A percentile compares a stretch with the other conserved stretches of the same genome.
Conservation (phyloP, 2,888 invertebrate genomes). For the Lasioglossum calceatum region DNA sequence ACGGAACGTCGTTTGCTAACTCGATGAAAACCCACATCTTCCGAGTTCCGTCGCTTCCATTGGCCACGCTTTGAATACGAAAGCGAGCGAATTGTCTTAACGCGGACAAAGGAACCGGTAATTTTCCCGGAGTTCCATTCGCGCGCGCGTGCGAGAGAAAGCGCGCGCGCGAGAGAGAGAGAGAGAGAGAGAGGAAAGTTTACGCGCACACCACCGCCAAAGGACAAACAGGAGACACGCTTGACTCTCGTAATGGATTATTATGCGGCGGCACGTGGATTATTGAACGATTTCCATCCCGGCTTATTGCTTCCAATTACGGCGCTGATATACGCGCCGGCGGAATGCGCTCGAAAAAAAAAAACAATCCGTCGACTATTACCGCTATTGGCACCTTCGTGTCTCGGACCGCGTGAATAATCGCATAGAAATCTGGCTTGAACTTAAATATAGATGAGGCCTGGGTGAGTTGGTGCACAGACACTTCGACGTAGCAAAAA, state of each 20-base stretch:
- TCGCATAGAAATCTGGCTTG: not conserved
- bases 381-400: conserved; percentile 3
- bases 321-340: not conserved
- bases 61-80: conserved; percentile 66
- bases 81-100: conserved; percentile 66
- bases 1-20: conserved; percentile 71
- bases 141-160: not conserved
- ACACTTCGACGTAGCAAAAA: not conserved
- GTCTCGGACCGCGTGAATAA: not conserved
- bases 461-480: not conserved
- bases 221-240: conserved; percentile 9
- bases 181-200: not conserved
- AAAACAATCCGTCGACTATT: not conserved
- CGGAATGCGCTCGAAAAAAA: not conserved
- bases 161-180: not conserved
- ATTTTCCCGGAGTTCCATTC: conserved; percentile 51
- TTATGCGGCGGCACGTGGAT: conserved; percentile 14
- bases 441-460: not conserved
- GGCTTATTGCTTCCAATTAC: not conserved
- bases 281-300: not conserved
- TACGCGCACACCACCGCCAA: not conserved
- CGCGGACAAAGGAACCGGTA: conserved; percentile 68
- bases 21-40: conserved; percentile 75
- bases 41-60: conserved; percentile 59
- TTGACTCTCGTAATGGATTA: not conserved